phyloP scores from a whole-genome alignment of 2,888 invertebrate genomes.

The Apotomis betuletana region DNA sequence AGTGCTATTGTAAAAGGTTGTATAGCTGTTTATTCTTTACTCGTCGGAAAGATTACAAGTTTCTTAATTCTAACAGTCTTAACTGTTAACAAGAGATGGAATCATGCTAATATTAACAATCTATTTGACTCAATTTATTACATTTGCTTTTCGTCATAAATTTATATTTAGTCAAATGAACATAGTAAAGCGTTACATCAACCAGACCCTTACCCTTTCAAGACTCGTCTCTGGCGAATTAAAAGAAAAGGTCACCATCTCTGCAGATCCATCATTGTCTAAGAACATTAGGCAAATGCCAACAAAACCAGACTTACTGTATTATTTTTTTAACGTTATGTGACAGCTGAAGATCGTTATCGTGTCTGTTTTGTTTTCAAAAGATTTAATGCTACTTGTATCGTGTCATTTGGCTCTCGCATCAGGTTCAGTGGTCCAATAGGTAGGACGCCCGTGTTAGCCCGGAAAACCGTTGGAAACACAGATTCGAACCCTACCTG shows the following conservation, averaged over 20 bases:
- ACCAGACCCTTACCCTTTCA: slow-evolving; percentile 27
- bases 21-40: too few relatives aligned
- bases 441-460: too few relatives aligned
- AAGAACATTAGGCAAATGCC: slow-evolving; percentile 23
- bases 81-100: too few relatives aligned
- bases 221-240: slow-evolving; percentile 11
- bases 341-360: slow-evolving; percentile 29
- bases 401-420: not conserved
- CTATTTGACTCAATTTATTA: too few relatives aligned
- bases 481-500: too few relatives aligned
- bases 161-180: not conserved
- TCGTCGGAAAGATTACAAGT: too few relatives aligned
- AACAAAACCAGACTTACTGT: slow-evolving; percentile 12
- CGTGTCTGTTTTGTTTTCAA: slow-evolving; percentile 6
- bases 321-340: slow-evolving; percentile 17
- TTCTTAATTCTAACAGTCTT: too few relatives aligned
- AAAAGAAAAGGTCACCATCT: slow-evolving; percentile 23
- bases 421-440: too few relatives aligned
- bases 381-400: slow-evolving; percentile 4
- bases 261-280: slow-evolving; percentile 31
- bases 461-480: too few relatives aligned
- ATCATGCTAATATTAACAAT: too few relatives aligned
- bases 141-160: too few relatives aligned
- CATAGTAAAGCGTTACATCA: slow-evolving; percentile 1
- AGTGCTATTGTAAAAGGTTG: too few relatives aligned